These are phyloP conservation scores for Chiloscyllium punctatum DNA, from an alignment of 2,797 vertebrate genomes.

Conservation along the genomic window DNA sequence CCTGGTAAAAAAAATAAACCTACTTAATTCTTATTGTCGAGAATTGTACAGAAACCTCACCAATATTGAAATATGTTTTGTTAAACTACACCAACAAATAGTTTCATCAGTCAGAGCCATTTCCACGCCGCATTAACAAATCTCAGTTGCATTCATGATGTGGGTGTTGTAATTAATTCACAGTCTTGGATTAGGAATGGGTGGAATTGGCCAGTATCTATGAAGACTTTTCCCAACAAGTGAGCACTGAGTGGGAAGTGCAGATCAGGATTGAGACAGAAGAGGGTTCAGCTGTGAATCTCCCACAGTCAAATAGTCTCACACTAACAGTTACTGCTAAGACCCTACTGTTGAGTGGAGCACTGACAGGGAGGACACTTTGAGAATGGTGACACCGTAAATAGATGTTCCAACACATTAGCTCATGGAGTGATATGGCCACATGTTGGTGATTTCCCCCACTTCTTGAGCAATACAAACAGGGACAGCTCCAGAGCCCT, in stretches of 20 bases:
- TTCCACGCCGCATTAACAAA: background rate
- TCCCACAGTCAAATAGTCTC: background rate
- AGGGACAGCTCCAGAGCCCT: background rate
- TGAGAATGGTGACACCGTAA: background rate
- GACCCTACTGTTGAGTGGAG: background rate
- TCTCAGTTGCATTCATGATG: background rate
- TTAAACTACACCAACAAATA: background rate
- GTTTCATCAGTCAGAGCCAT: too few relatives aligned
- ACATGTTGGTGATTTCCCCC: background rate
- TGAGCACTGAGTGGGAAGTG: background rate
- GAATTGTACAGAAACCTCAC: background rate
- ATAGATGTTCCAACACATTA: background rate
- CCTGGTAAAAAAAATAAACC: background rate
- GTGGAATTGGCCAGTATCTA: background rate
- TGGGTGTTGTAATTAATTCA: background rate
- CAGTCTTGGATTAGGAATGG: background rate
- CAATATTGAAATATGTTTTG: background rate
- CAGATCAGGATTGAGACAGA: background rate
- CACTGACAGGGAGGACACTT: background rate
- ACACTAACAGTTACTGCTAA: background rate
- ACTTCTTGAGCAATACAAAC: background rate
- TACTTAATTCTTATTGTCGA: background rate
- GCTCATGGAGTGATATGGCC: background rate
- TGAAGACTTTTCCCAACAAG: background rate
- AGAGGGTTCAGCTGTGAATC: background rate